A percentile compares a stretch with the other conserved stretches of the same genome.
Conservation (phyloP, 1,140 invertebrate genomes). For the Bombus terrestris region DNA sequence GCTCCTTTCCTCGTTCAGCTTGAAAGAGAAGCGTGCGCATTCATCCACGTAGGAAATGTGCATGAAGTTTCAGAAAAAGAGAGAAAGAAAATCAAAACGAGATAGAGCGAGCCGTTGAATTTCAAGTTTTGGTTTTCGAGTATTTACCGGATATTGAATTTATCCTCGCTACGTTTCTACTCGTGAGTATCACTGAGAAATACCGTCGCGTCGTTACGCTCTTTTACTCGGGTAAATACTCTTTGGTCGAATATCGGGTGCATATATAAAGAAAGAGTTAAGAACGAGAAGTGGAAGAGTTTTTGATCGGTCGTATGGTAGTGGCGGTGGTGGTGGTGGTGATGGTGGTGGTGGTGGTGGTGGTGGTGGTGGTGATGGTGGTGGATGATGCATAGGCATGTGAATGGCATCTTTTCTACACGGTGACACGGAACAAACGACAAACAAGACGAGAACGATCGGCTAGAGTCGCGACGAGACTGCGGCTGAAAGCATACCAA, state of each 20-base stretch:
- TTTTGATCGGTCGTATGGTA: constrained; percentile 10
- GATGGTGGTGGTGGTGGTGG: not conserved
- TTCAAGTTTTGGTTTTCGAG: not conserved
- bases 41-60: constrained; percentile 41
- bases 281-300: constrained; percentile 8
- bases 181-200: not conserved
- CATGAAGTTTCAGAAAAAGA: constrained; percentile 22
- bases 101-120: constrained; percentile 19
- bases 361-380: not conserved
- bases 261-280: constrained; percentile 12
- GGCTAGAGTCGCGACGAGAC: not conserved
- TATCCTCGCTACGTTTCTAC: no score
- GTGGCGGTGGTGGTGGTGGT: not conserved
- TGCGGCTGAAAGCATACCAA: not conserved
- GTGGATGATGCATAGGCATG: constrained; percentile 23
- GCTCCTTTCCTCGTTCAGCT: constrained; percentile 56
- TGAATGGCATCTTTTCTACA: not conserved
- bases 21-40: constrained; percentile 52
- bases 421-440: not conserved
- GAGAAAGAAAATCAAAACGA: constrained; percentile 18
- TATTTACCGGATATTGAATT: constrained; percentile 21
- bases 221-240: constrained; percentile 37
- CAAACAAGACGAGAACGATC: constrained; percentile 14
- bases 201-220: not conserved
- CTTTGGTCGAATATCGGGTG: constrained; percentile 13